phyloP scores from a whole-genome alignment of 2,113 vertebrate genomes.

The Engystomops pustulosus region DNA sequence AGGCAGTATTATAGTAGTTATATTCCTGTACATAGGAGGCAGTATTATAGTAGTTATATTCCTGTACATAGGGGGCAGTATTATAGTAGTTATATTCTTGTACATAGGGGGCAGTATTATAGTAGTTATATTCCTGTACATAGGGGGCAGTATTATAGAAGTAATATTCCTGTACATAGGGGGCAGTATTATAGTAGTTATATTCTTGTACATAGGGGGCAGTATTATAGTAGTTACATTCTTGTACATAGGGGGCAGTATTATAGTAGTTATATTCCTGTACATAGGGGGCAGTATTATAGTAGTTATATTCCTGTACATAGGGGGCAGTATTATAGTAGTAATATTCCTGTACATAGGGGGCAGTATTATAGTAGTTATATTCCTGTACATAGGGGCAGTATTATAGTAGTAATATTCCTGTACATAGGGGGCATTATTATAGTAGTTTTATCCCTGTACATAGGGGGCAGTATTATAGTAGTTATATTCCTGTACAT shows the following conservation, averaged over 20 bases:
- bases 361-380: conserved; percentile 1
- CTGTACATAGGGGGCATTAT: neutral
- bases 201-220: neutral
- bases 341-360: neutral
- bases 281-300: neutral
- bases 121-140: conserved; percentile 11
- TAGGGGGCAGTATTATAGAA: neutral
- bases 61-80: neutral
- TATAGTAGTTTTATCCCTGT: neutral
- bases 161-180: conserved; percentile 5
- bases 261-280: conserved; percentile 6
- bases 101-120: neutral
- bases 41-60: conserved; percentile 17
- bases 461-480: neutral
- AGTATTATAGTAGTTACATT: conserved; percentile 10
- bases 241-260: neutral
- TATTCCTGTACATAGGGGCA: neutral
- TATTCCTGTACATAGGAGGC: neutral
- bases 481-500: conserved; percentile 4
- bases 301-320: neutral
- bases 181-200: neutral
- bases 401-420: conserved; percentile 7
- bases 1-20: conserved; percentile 12
- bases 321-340: neutral
- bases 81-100: conserved; percentile 3